These are phyloP conservation scores for Lophochroa leadbeateri DNA, from an alignment of 2,113 vertebrate genomes.

Conservation along the genomic window DNA sequence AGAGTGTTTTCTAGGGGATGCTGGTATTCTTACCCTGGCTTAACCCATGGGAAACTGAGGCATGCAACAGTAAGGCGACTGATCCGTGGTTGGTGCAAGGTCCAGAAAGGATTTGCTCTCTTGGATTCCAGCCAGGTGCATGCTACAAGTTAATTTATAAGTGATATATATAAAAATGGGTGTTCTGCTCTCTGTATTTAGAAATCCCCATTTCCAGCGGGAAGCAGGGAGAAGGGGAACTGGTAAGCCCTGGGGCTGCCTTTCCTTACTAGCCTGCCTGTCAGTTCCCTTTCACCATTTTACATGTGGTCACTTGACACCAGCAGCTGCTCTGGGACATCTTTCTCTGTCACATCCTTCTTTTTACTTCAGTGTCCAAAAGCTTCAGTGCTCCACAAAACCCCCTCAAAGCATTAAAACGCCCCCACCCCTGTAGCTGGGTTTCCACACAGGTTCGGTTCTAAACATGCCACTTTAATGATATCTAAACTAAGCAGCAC, in stretches of 20 bases:
- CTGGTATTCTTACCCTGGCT: background rate
- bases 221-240: background rate
- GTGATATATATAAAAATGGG: background rate
- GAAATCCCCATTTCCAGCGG: background rate
- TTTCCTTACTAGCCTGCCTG: background rate
- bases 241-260: background rate
- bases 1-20: background rate
- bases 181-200: background rate
- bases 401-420: background rate
- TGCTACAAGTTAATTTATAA: background rate
- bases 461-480: constrained; percentile 11
- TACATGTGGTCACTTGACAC: constrained; percentile 21
- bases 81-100: background rate
- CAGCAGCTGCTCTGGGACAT: constrained; percentile 64
- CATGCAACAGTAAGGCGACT: background rate
- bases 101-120: background rate
- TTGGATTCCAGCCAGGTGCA: background rate
- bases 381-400: background rate
- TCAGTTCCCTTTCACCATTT: background rate
- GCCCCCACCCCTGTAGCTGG: background rate
- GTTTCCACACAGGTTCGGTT: background rate
- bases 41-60: background rate
- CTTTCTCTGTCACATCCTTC: constrained; percentile 52
- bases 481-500: background rate
- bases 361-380: constrained; percentile 38